phyloP scores from a whole-genome alignment of 2,113 vertebrate genomes.

The Neodon shergylaensis region DNA sequence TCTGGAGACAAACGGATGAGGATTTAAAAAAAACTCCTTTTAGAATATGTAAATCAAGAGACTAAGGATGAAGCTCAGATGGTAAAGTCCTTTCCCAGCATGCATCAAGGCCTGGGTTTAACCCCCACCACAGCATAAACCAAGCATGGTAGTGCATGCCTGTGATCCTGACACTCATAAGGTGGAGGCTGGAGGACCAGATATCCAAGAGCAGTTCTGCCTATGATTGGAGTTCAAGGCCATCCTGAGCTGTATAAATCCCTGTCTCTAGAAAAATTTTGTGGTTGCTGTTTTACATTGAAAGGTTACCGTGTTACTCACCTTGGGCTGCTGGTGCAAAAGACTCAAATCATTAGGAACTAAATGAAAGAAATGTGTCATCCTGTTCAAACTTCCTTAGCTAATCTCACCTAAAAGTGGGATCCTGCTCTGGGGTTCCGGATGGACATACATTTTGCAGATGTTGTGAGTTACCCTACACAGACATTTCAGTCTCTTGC shows the following conservation, averaged over 20 bases:
- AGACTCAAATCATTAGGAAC: not conserved
- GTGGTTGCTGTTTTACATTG: not conserved
- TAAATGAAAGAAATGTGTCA: fast-evolving
- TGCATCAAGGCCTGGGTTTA: too few species aligned
- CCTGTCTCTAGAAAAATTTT: not conserved
- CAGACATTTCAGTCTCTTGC: not conserved
- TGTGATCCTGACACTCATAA: not conserved
- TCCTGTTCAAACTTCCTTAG: not conserved
- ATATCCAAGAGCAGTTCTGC: not conserved
- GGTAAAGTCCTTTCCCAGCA: not conserved
- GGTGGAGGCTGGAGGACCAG: not conserved
- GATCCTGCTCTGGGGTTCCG: not conserved
- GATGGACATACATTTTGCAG: not conserved
- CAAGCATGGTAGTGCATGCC: not conserved
- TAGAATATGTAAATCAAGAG: too few species aligned
- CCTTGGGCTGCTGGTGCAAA: not conserved
- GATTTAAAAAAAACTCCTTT: not conserved
- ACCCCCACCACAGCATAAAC: too few species aligned
- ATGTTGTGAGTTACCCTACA: fast-evolving
- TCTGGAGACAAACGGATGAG: not conserved
- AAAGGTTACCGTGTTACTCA: not conserved
- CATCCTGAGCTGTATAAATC: not conserved
- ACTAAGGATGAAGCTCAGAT: not conserved
- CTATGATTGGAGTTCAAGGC: not conserved
- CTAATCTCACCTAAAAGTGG: not conserved